These are phyloP conservation scores for Tapirus terrestris DNA, from an alignment of 2,113 vertebrate species.

Conservation along the genomic window DNA sequence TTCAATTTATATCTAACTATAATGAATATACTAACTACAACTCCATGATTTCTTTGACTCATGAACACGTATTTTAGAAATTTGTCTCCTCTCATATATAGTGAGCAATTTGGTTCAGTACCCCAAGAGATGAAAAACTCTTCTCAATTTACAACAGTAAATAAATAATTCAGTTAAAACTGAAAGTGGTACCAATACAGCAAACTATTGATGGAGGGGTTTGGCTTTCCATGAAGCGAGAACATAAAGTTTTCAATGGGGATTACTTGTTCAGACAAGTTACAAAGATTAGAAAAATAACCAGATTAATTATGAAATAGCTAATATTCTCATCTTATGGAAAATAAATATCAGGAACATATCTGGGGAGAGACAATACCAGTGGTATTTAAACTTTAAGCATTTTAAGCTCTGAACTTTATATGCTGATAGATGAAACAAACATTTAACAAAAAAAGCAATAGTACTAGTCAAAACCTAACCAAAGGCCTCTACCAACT, in stretches of 20 bases:
- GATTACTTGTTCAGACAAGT: conserved; percentile 75
- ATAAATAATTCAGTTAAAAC: conserved; percentile 73
- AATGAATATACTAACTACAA: conserved; percentile 54
- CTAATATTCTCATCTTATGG: conserved; percentile 36
- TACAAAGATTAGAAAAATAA: conserved; percentile 65
- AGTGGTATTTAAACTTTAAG: conserved; percentile 68
- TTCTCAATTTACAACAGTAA: conserved; percentile 63
- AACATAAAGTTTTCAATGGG: conserved; percentile 78
- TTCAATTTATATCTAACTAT: conserved; percentile 47
- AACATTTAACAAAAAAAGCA: conserved; percentile 55
- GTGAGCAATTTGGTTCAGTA: conserved; percentile 67
- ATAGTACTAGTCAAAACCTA: conserved; percentile 53
- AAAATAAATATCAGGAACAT: conserved; percentile 53
- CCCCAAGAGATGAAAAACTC: conserved; percentile 54
- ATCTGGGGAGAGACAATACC: conserved; percentile 18
- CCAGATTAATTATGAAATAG: conserved; percentile 65
- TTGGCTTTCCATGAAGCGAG: conserved; percentile 77
- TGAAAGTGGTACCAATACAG: conserved; percentile 59
- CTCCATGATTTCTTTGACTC: conserved; percentile 62
- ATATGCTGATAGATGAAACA: conserved; percentile 62
- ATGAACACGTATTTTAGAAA: conserved; percentile 55
- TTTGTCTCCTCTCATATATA: conserved; percentile 33
- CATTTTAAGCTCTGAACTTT: conserved; percentile 68
- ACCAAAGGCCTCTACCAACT: conserved; percentile 73
- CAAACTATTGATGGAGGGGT: conserved; percentile 76